Conservation (phyloP, 2,113 vertebrate genomes). For the Delphinapterus leucas region DNA sequence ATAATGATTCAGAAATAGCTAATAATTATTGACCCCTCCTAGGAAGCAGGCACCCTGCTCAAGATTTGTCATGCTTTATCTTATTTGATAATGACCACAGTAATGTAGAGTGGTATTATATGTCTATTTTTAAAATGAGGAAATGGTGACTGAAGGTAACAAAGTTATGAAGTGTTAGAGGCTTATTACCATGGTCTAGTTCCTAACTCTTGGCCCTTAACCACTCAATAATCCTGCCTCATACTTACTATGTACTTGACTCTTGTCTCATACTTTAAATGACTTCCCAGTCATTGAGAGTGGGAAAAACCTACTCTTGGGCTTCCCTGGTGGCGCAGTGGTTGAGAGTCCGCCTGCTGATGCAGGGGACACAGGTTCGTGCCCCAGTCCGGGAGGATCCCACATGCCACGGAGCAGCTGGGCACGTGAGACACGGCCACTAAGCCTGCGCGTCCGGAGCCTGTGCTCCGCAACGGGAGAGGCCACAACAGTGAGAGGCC, state of each 20-base stretch:
- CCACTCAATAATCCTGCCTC: neutral
- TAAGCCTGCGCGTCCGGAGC: too few species aligned
- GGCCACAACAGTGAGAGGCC: too few species aligned
- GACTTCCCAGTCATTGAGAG: neutral
- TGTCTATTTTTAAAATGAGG: neutral
- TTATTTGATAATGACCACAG: neutral
- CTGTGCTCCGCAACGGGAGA: too few species aligned
- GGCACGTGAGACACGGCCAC: too few species aligned
- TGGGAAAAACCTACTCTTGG: neutral
- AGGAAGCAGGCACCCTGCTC: neutral
- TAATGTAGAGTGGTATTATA: neutral
- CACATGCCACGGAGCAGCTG: too few species aligned
- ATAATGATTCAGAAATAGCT: neutral
- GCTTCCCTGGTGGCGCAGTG: too few species aligned
- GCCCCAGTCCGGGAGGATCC: too few species aligned
- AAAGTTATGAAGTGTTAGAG: neutral
- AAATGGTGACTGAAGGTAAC: neutral
- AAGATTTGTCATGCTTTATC: neutral
- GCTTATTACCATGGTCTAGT: neutral
- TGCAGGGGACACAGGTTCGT: too few species aligned
- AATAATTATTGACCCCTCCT: neutral
- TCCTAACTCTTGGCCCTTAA: neutral
- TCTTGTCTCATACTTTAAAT: neutral
- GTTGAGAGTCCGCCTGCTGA: too few species aligned
- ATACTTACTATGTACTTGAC: neutral